phyloP scores from a whole-genome alignment of 2,797 vertebrate genomes.

The Sebastiscus tertius region DNA sequence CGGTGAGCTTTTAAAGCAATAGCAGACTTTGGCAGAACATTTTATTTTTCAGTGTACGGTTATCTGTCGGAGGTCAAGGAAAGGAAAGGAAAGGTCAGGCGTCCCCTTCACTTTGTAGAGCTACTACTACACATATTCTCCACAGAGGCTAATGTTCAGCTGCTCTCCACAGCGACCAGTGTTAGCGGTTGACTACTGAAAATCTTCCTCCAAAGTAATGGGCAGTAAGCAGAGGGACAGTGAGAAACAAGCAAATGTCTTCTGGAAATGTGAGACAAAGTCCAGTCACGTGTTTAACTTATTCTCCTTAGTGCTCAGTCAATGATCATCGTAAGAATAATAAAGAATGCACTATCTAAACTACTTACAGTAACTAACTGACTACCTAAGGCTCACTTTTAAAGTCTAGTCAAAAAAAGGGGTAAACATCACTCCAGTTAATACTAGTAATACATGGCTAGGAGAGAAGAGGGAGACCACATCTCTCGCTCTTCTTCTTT shows the following conservation, averaged over 20 bases:
- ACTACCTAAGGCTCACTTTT: conserved; percentile 57
- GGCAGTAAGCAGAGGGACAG: not conserved
- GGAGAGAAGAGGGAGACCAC: conserved; percentile 20
- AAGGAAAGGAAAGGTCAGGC: not conserved
- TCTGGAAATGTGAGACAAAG: not conserved
- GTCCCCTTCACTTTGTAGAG: not conserved
- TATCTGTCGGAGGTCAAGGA: not conserved
- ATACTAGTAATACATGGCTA: conserved; percentile 60
- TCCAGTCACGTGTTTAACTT: not conserved
- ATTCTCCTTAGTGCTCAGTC: conserved; percentile 62
- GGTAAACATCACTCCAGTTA: conserved; percentile 54
- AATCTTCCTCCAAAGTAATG: not conserved
- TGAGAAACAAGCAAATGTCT: not conserved
- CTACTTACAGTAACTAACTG: conserved; percentile 71
- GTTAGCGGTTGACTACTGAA: not conserved
- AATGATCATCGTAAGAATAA: conserved; percentile 27
- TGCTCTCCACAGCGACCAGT: too few species aligned
- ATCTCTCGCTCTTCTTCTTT: conserved; percentile 1
- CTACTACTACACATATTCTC: not conserved
- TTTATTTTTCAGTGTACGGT: not conserved
- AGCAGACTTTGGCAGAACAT: not conserved
- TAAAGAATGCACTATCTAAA: conserved; percentile 59
- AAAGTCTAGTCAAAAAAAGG: conserved; percentile 55
- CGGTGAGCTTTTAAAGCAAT: not conserved
- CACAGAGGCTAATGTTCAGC: not conserved